Conservation (phyloP, 1,140 invertebrate genomes). For the Ectropis grisescens region DNA sequence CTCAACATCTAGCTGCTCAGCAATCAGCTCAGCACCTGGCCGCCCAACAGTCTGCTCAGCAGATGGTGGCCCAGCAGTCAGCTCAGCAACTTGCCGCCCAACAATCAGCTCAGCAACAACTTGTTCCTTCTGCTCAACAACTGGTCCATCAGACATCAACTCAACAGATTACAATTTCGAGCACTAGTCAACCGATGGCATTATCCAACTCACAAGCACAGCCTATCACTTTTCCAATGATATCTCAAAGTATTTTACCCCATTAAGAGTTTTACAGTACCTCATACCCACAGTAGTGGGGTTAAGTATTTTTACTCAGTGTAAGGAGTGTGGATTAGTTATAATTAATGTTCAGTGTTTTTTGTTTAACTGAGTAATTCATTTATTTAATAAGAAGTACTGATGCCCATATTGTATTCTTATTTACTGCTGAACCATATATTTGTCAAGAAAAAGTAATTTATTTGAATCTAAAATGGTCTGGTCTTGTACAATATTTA, state of each 20-base stretch:
- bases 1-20: conserved; percentile 28
- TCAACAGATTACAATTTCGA: conserved; percentile 59
- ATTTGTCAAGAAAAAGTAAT: no score
- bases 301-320: no score
- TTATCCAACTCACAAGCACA: conserved; percentile 55
- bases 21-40: conserved; percentile 32
- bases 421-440: no score
- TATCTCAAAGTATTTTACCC: conserved; percentile 59
- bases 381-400: no score
- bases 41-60: conserved; percentile 24
- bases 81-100: conserved; percentile 51
- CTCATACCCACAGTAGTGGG: no score
- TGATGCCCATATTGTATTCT: no score
- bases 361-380: no score
- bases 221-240: conserved; percentile 59
- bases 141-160: conserved; percentile 57
- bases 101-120: conserved; percentile 46
- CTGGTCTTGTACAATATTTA: no score
- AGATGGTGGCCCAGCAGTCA: conserved; percentile 45
- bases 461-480: no score
- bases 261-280: conserved; percentile 28
- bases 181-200: conserved; percentile 58
- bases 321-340: no score
- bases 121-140: conserved; percentile 40
- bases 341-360: no score